These are phyloP conservation scores for Antennarius maculatus DNA, from an alignment of 2,797 vertebrate species.

Conservation along the genomic window DNA sequence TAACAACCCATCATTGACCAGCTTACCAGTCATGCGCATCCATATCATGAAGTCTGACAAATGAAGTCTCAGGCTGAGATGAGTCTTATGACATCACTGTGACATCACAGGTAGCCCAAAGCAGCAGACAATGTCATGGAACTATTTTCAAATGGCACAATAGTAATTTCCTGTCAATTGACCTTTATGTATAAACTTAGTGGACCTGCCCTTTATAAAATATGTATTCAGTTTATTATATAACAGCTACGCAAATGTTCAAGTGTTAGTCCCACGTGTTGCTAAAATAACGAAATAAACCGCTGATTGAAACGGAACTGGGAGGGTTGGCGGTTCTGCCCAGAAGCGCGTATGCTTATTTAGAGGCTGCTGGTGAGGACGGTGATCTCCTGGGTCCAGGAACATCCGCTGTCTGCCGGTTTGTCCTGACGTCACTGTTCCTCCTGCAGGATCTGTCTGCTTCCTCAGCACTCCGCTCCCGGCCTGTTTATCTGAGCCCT, in stretches of 20 bases:
- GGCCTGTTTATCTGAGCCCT: constrained; percentile 66
- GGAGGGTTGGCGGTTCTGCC: neutral
- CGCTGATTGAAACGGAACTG: neutral
- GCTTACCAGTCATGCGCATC: no score
- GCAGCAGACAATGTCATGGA: no score
- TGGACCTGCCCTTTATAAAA: no score
- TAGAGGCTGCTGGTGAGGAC: neutral
- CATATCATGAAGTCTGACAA: no score
- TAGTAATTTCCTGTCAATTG: no score
- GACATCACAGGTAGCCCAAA: neutral
- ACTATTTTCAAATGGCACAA: no score
- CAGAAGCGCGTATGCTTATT: neutral
- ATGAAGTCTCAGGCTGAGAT: neutral
- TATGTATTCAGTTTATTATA: neutral
- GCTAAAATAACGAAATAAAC: neutral
- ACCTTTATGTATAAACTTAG: no score
- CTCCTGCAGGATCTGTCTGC: constrained; percentile 47
- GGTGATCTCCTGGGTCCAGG: constrained; percentile 1
- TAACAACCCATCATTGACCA: no score
- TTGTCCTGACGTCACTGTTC: constrained; percentile 42
- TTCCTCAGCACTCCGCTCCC: constrained; percentile 60
- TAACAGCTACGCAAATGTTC: neutral
- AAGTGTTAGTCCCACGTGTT: neutral
- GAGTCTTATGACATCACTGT: neutral
- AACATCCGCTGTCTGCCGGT: constrained; percentile 11